These are phyloP conservation scores for Callopanchax toddi DNA, from an alignment of 2,113 vertebrate genomes.

Conservation along the genomic window DNA sequence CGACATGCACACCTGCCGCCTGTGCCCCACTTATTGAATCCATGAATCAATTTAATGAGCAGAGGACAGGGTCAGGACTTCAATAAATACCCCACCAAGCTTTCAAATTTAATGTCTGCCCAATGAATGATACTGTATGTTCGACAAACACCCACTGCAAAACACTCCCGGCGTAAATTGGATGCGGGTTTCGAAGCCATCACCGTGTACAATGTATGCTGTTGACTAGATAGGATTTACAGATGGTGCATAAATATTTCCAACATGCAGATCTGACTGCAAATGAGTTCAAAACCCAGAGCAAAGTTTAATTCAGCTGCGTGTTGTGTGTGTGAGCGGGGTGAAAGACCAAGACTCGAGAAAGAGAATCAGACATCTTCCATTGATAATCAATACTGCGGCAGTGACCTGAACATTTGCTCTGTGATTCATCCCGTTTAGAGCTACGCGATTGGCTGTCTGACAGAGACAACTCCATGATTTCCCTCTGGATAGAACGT, in stretches of 20 bases:
- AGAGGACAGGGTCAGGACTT: slow-evolving; percentile 72
- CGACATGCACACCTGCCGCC: slow-evolving; percentile 72
- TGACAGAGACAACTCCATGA: slow-evolving; percentile 65
- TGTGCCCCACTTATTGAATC: slow-evolving; percentile 75
- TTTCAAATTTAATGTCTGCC: slow-evolving; percentile 57
- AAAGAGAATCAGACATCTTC: slow-evolving; percentile 70
- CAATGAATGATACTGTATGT: slow-evolving; percentile 61
- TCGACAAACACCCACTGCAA: slow-evolving; percentile 38
- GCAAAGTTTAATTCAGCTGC: slow-evolving; percentile 16
- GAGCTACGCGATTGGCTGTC: slow-evolving; percentile 52
- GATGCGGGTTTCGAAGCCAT: slow-evolving; percentile 25
- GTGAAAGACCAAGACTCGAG: slow-evolving; percentile 51
- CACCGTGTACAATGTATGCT: neutral
- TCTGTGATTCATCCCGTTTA: slow-evolving; percentile 74
- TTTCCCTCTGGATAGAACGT: slow-evolving; percentile 61
- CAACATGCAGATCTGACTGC: neutral
- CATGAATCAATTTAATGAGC: slow-evolving; percentile 83
- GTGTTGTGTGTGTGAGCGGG: slow-evolving; percentile 7
- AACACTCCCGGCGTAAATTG: slow-evolving; percentile 36
- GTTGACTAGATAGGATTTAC: slow-evolving; percentile 14
- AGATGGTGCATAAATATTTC: slow-evolving; percentile 29
- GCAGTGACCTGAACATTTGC: slow-evolving; percentile 72
- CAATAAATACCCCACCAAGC: slow-evolving; percentile 76
- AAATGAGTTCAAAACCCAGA: slow-evolving; percentile 27
- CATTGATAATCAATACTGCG: slow-evolving; percentile 80